Conservation (phyloP, 1,140 invertebrate species). For the Nebria ingens region DNA sequence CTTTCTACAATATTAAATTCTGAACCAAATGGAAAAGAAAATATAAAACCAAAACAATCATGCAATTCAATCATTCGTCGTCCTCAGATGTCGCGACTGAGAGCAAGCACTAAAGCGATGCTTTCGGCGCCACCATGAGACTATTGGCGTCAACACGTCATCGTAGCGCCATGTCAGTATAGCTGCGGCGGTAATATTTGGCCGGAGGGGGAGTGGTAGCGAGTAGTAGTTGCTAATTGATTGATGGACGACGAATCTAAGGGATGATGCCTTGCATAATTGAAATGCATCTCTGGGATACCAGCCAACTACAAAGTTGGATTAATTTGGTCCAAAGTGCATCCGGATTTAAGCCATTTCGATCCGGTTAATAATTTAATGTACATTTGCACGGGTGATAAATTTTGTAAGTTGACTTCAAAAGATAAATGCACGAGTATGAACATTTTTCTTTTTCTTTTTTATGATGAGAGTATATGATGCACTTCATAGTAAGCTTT, state of each 20-base stretch:
- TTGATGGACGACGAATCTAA: not conserved
- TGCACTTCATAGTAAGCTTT: too few relatives aligned
- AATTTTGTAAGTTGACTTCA: constrained; percentile 1
- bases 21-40: too few relatives aligned
- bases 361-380: constrained; percentile 1
- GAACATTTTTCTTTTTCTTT: not conserved
- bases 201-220: not conserved
- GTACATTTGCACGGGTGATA: not conserved
- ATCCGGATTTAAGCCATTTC: constrained; percentile 5
- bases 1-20: too few relatives aligned
- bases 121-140: not conserved
- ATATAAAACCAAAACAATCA: not conserved
- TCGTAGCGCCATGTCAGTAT: not conserved
- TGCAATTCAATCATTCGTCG: not conserved
- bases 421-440: not conserved
- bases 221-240: not conserved
- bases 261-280: constrained; percentile 6
- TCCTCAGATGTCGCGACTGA: not conserved
- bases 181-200: not conserved
- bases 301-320: constrained; percentile 6
- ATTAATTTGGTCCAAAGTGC: constrained; percentile 3
- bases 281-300: constrained; percentile 8
- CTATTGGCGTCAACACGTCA: not conserved
- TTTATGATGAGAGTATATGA: too few relatives aligned
- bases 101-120: not conserved